These are phyloP conservation scores for Dexiosoma caninum DNA, from an alignment of 2,888 invertebrate species.

Conservation along the genomic window DNA sequence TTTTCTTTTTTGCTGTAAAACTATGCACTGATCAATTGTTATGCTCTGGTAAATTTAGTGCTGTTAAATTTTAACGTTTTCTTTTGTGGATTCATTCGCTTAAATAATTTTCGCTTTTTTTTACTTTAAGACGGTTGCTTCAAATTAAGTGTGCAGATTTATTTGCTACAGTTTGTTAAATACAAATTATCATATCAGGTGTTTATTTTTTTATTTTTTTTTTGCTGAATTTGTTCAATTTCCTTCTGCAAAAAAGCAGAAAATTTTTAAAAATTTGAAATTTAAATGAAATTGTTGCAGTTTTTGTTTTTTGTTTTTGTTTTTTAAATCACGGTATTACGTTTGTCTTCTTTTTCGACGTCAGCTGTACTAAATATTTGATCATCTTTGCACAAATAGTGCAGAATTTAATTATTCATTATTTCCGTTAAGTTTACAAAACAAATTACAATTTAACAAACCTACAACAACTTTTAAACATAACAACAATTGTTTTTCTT, in stretches of 20 bases:
- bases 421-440: constrained; percentile 50
- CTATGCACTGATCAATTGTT: constrained; percentile 31
- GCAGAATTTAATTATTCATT: constrained; percentile 55
- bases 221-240: constrained; percentile 43
- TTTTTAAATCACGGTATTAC: not conserved
- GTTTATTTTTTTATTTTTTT: not conserved
- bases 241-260: constrained; percentile 40
- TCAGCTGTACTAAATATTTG: constrained; percentile 24
- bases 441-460: not conserved
- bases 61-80: constrained; percentile 1
- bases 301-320: too few species aligned
- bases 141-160: constrained; percentile 54
- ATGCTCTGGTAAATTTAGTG: constrained; percentile 38
- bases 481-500: constrained; percentile 48
- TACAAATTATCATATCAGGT: constrained; percentile 34
- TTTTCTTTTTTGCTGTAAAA: not conserved
- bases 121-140: constrained; percentile 24
- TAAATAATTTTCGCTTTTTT: constrained; percentile 11
- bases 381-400: constrained; percentile 43
- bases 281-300: not conserved
- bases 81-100: constrained; percentile 1
- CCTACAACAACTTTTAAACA: constrained; percentile 19
- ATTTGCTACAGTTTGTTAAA: constrained; percentile 61
- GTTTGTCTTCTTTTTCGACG: not conserved
- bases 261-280: not conserved